A percentile compares a stretch with the other conserved stretches of the same genome.
These are phyloP conservation scores for Luscinia luscinia DNA, from an alignment of 2,797 vertebrate species.

Conservation along the genomic window DNA sequence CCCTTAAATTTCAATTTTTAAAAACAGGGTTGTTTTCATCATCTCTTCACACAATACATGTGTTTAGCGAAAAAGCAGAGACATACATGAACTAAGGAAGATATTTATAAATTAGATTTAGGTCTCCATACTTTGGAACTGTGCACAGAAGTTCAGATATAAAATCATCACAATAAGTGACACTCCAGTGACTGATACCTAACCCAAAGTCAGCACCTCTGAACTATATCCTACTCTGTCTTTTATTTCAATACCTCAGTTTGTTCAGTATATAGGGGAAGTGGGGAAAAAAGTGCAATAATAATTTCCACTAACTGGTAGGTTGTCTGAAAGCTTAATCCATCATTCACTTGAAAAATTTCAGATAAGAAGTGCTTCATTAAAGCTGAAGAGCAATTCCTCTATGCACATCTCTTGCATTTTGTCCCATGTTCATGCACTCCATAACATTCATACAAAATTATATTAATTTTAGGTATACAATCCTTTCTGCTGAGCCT, in stretches of 20 bases:
- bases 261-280: neutral
- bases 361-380: conserved; percentile 22
- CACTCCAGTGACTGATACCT: neutral
- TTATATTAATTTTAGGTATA: neutral
- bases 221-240: neutral
- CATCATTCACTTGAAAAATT: conserved; percentile 27
- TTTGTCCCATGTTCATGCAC: neutral
- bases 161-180: neutral
- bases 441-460: conserved; percentile 3
- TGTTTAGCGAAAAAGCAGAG: neutral
- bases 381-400: conserved; percentile 30
- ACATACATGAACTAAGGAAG: neutral
- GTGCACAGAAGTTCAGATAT: neutral
- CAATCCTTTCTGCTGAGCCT: neutral
- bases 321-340: conserved; percentile 44
- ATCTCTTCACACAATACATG: neutral
- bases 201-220: neutral
- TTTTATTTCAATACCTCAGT: neutral
- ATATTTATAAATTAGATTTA: neutral
- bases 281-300: neutral
- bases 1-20: neutral
- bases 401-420: neutral
- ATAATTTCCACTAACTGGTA: conserved; percentile 27
- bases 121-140: neutral
- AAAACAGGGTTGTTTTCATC: neutral